A percentile compares a stretch with the other conserved stretches of the same genome.
Evolutionary conservation across 2,797 vertebrate genomes (phyloP).

Genomic region (Tadarida brasiliensis): DNA sequence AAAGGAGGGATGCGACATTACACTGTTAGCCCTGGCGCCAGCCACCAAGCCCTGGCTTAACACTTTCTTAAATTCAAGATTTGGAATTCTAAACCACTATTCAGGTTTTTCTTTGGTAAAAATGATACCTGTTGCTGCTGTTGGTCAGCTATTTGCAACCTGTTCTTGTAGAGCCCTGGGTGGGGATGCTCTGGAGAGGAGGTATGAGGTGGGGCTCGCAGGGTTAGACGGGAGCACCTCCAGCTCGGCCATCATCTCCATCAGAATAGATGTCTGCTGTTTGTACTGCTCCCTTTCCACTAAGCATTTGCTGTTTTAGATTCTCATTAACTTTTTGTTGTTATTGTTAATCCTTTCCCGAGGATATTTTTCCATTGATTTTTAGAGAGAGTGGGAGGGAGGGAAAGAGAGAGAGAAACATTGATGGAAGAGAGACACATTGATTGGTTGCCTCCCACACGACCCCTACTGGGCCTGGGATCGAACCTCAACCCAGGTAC

Average conservation of each 20-base stretch:
- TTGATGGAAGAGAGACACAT: too few relatives aligned
- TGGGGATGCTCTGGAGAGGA: not conserved
- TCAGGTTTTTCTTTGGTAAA: not conserved
- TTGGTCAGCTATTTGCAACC: not conserved
- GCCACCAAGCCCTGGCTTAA: not conserved
- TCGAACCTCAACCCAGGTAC: too few relatives aligned
- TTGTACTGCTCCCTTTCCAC: not conserved
- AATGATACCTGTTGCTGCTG: not conserved
- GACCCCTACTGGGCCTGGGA: too few relatives aligned
- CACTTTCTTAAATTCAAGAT: not conserved
- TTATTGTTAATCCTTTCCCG: too few relatives aligned
- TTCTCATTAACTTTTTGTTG: not conserved
- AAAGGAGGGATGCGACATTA: not conserved
- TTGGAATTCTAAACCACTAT: conserved; percentile 12
- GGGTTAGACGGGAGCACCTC: not conserved
- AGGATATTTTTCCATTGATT: too few relatives aligned
- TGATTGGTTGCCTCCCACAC: too few relatives aligned
- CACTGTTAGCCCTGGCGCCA: too few relatives aligned
- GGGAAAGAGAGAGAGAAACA: too few relatives aligned
- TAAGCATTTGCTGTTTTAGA: not conserved
- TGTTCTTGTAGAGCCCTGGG: not conserved
- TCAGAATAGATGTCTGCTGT: not conserved
- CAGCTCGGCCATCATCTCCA: fast-evolving
- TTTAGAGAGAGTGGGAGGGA: too few relatives aligned
- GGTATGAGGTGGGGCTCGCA: not conserved